Base-by-base conservation (phyloP, 2,888 invertebrate genomes). In the Bellardia pandia region DNA sequence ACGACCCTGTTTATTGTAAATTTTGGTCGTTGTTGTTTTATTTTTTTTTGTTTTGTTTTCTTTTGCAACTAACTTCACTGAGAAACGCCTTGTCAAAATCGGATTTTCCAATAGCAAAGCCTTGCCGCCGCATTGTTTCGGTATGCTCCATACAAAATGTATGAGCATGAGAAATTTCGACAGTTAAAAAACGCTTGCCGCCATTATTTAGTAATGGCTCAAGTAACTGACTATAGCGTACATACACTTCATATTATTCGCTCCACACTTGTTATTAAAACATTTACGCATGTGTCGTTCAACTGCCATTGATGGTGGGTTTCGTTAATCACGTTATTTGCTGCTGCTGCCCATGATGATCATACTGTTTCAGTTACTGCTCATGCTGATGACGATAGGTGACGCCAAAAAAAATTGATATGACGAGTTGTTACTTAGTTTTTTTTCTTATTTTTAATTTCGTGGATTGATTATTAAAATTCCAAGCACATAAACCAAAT, bases 381-480 rank as follows among this genome's bases (percentile, higher is more conserved):
- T 76, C 16, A 80, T 58, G 76, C 66, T 81, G 72, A 76, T 48
- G 62, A 75, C 82, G 82, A 58, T 79, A 58, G 81, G 81, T 86
- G 86, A 82, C 81, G 81, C 81, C 78, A 82, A 75, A 80, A 51
- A 11, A 75, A 84, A 64, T 23, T 56, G 16, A 60, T 60, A 72
- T 66, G 80, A 86, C 66, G 76, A 72, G 72, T 56, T 78, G 68
- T 68, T 77, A 16, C 42, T 71, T 66, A 60, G 42, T 72, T 48
- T 0, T n/a, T 33, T 69, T 30, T 69, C 51, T 51, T 40, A 42
- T 33, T 53, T 56, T 16, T 33, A 60, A 82, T 74, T 66, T 81
- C n/a, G 58, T 60, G n/a, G 48, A 86, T 75, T 56, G 71, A 84
- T 80, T 86, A 86, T 86, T 86, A 80, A 84, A 84, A 86, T 86